Evolutionary conservation across 2,888 invertebrate species (phyloP).

Genomic region (Andrena haemorrhoa): DNA sequence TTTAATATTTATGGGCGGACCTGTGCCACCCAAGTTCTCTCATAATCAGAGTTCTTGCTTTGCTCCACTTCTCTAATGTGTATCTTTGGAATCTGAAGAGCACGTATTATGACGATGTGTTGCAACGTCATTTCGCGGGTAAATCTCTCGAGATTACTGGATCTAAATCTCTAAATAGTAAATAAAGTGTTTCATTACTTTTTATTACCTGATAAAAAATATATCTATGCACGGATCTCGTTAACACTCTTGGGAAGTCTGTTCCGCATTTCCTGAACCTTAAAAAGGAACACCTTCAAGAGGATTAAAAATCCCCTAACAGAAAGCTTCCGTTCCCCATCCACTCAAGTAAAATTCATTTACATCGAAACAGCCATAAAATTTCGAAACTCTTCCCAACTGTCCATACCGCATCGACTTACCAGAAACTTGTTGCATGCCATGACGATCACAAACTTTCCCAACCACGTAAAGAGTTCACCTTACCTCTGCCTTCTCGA

Average conservation of each 20-base stretch:
- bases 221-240: too few relatives aligned
- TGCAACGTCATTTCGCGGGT: background rate
- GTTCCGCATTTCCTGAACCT: too few relatives aligned
- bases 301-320: too few relatives aligned
- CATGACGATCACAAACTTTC: slow-evolving; percentile 27
- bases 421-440: slow-evolving; percentile 13
- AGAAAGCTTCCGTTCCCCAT: too few relatives aligned
- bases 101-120: background rate
- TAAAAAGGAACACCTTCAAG: too few relatives aligned
- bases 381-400: background rate
- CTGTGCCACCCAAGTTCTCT: background rate
- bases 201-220: too few relatives aligned
- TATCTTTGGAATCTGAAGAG: background rate
- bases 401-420: background rate
- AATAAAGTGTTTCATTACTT: too few relatives aligned
- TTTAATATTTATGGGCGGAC: slow-evolving; percentile 17
- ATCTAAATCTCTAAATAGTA: too few relatives aligned
- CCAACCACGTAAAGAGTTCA: background rate
- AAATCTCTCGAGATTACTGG: background rate
- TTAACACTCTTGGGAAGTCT: too few relatives aligned
- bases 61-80: slow-evolving; percentile 6
- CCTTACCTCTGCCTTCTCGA: background rate
- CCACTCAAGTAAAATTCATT: too few relatives aligned
- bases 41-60: slow-evolving; percentile 1
- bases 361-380: too few relatives aligned